Evolutionary conservation across 2,113 vertebrate species (phyloP).

Genomic region (Girardinichthys multiradiatus): DNA sequence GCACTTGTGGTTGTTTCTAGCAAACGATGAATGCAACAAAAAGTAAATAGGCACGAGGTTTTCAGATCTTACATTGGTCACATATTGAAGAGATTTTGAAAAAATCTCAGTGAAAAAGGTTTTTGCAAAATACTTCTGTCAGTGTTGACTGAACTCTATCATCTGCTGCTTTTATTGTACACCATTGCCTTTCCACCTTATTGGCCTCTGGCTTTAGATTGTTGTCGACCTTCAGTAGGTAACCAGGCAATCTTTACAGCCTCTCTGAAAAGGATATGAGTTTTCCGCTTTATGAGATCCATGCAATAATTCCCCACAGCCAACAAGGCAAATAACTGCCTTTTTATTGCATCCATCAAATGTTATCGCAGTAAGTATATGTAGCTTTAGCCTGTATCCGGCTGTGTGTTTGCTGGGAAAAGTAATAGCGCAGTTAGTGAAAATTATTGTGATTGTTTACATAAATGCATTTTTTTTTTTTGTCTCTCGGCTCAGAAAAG

Average conservation of each 20-base stretch:
- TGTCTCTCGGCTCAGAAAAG: background rate
- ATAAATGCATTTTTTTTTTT: background rate
- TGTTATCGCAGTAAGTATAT: background rate
- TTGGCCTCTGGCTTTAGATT: background rate
- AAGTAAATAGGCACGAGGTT: background rate
- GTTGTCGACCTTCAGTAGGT: background rate
- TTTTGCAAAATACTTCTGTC: background rate
- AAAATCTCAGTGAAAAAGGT: background rate
- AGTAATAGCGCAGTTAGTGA: background rate
- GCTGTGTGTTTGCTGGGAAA: background rate
- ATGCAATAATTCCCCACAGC: background rate
- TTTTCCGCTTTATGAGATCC: constrained; percentile 2
- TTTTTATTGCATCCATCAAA: constrained; percentile 4
- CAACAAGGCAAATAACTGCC: background rate
- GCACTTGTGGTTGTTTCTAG: background rate
- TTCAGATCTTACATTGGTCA: background rate
- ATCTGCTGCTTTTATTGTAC: background rate
- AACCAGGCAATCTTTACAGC: background rate
- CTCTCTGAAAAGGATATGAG: constrained; percentile 3
- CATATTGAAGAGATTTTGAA: background rate
- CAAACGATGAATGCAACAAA: background rate
- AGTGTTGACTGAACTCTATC: background rate
- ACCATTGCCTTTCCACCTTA: background rate
- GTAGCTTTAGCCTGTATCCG: background rate
- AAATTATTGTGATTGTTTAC: background rate